Evolutionary conservation across 2,797 vertebrate species (phyloP), one percentile per base, ranked within the genome.

Genomic region (Sebastes kiyomatsui): DNA sequence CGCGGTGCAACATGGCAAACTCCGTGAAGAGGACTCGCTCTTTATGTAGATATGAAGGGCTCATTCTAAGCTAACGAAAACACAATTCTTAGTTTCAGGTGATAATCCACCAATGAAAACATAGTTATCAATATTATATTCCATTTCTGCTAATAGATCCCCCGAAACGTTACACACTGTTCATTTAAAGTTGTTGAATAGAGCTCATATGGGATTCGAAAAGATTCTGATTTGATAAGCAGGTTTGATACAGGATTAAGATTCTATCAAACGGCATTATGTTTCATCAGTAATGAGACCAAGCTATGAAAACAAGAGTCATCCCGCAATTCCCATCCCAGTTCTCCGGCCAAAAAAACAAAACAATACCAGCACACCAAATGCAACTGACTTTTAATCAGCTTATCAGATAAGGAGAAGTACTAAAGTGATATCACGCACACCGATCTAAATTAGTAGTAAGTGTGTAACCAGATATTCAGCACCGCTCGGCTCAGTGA

Each of bases 401-500:
- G 65, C 49, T 83, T 33, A 79, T 65, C 69, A 55, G 74, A 86
- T 71, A 75, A 79, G 38, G 46, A 61, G 20, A 20, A 27, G 30
- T 60, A 72, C 77, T 81, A 72, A 84, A 85, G 82, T 25, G n/a
- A 56, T 72, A 87, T 82, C 68, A 30, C 54, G 0, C 20, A 38
- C 38, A 46, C 60, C 30, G 20, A 79, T 87, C 82, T 87, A 75
- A 85, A 80, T 90, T 54, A 84, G 72, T 20, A 72, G 32, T 46
- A 49, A 67, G 58, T 71, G 49, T 81, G 61, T 60, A 46, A 64
- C 55, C 72, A 80, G 66, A 77, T 60, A 85, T 79, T 28, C 12
- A 55, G 72, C 67, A 33, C 16, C 61, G 20, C 81, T 70, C 52
- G 18, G 58, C 64, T 61, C 71, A 8, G 56, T 80, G 77, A 75